Base-by-base conservation (phyloP, 2,113 vertebrate genomes). In the Callipepla californica region DNA sequence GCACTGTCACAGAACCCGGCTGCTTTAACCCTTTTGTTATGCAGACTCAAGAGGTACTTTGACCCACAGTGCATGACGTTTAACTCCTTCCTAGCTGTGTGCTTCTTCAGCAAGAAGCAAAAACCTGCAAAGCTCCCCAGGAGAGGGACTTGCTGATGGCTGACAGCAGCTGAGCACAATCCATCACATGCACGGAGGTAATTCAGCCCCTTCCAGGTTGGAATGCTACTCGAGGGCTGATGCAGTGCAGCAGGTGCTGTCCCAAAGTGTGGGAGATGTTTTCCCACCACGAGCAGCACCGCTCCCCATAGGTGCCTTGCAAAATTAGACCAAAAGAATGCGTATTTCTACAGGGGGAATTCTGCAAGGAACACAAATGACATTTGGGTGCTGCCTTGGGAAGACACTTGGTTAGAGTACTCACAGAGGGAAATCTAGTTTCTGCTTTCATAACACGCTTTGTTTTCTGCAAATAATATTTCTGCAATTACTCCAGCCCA, bases 141-240 rank as follows among this genome's bases (percentile, higher is more conserved):
- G 50, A 7, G 7, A 26, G 81, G 80, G 42, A 42, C 13, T 40
- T 28, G 32, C 4, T 4, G 6, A 21, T 1, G 53, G 76, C 4
- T 36, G 63, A 21, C 1, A 44, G 58, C 25, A 28, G 5, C 19
- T 40, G 18, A 1, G 26, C 4, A 5, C 13, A 0, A 7, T 30
- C 36, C 17, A 45, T 9, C 40, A 10, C 0, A 20, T 0, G 4
- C 0, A 2, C 5, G 44, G 66, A 89, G 77, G 85, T 44, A 25
- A 40, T 44, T 20, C n/a, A 73, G 21, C 14, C 70, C 2, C 42
- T 74, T 55, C 61, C 90, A 74, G 45, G 53, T 50, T 34, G 9
- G 53, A 18, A 22, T 0, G 22, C 38, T 55, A 11, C 77, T 25
- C 3, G 62, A 57, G 69, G 86, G 62, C 73, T 25, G 67, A 7